These are phyloP conservation scores for Scolopax bukidnonensis DNA, from an alignment of 2,797 vertebrate genomes.

Conservation along the genomic window DNA sequence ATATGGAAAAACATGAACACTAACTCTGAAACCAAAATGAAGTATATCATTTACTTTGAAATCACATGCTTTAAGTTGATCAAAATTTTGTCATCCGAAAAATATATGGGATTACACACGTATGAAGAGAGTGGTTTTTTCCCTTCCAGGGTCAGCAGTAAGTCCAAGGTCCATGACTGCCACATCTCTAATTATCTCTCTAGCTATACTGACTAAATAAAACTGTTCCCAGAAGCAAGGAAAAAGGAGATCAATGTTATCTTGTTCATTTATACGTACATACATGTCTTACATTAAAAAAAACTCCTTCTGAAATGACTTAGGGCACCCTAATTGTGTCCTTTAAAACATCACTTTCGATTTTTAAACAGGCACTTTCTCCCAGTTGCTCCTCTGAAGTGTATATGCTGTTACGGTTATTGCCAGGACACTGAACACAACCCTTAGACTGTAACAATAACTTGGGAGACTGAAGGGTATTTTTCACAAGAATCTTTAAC, in stretches of 20 bases:
- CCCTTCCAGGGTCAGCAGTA: background rate
- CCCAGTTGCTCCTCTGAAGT: background rate
- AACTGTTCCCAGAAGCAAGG: background rate
- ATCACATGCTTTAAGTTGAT: background rate
- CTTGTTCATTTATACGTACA: background rate
- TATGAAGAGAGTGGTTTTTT: background rate
- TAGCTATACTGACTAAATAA: background rate
- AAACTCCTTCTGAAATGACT: background rate
- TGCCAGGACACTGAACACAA: background rate
- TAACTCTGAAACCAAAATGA: background rate
- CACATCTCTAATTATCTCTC: background rate
- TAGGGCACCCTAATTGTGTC: background rate
- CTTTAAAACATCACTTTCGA: background rate
- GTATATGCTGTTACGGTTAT: background rate
- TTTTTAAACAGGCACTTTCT: background rate
- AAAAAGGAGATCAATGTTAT: background rate
- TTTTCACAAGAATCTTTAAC: background rate
- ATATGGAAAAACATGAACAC: background rate
- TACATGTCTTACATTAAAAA: background rate
- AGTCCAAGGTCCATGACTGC: background rate
- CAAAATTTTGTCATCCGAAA: background rate
- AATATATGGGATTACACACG: background rate
- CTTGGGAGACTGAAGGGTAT: background rate
- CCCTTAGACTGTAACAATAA: background rate
- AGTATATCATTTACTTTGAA: background rate